Conservation (phyloP, 2,113 vertebrate genomes). For the Dicerorhinus sumatrensis region DNA sequence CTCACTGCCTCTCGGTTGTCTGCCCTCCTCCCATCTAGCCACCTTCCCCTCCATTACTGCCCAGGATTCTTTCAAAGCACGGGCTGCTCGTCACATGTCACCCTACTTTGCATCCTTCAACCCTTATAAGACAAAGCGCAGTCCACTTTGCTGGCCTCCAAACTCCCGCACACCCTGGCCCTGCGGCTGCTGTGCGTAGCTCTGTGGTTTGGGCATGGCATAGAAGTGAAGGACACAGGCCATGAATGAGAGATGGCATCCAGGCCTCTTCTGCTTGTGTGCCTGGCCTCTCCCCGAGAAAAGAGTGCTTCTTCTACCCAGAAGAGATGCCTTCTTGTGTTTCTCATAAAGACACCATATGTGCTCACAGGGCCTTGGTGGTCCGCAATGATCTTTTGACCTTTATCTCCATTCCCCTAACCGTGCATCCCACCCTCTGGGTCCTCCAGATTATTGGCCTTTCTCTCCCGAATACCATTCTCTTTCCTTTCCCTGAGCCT, state of each 20-base stretch:
- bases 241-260: background rate
- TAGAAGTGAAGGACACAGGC: too few species aligned
- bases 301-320: background rate
- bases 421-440: background rate
- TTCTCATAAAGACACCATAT: background rate
- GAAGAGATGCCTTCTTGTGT: background rate
- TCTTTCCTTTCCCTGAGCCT: background rate
- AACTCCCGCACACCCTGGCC: background rate
- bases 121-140: background rate
- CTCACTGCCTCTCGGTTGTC: background rate
- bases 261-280: background rate
- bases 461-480: background rate
- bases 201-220: background rate
- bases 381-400: background rate
- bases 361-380: background rate
- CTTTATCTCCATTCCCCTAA: background rate
- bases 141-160: background rate
- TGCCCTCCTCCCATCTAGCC: background rate
- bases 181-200: background rate
- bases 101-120: background rate
- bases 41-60: background rate
- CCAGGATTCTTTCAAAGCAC: background rate
- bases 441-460: background rate
- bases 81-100: background rate
- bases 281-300: background rate